phyloP scores from a whole-genome alignment of 2,113 vertebrate genomes.

The Saccopteryx bilineata region DNA sequence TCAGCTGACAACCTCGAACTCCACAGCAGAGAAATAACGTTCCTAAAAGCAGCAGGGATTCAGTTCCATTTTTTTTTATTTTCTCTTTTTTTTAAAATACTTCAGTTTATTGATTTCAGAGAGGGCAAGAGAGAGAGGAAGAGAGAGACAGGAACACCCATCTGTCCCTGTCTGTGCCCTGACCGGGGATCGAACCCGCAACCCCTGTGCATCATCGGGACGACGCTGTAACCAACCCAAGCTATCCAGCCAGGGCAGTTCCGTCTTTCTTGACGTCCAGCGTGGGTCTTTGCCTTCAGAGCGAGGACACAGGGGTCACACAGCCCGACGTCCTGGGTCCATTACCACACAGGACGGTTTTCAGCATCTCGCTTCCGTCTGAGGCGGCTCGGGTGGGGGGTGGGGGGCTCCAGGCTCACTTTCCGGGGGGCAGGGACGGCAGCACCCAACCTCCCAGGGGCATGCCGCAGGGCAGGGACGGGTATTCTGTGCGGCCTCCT shows the following conservation, averaged over 20 bases:
- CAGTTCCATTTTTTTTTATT: neutral
- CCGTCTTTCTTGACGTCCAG: neutral
- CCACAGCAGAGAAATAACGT: no score
- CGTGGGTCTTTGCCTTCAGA: no score
- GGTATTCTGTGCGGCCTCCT: neutral
- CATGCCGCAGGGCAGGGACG: rapidly evolving
- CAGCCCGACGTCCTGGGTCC: rapidly evolving
- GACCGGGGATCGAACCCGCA: no score
- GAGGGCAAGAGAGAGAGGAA: no score
- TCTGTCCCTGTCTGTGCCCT: no score
- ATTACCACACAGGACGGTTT: rapidly evolving
- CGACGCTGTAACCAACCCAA: no score
- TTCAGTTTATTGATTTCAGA: no score
- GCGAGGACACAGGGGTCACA: neutral
- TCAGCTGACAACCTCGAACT: neutral
- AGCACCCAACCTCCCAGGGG: no score
- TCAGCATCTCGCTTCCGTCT: neutral
- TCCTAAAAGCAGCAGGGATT: neutral
- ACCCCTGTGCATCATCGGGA: no score
- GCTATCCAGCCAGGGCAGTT: neutral
- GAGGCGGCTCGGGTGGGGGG: neutral
- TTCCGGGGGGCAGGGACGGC: neutral
- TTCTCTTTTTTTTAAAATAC: no score
- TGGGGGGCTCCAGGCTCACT: neutral
- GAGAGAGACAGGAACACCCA: no score